Evolutionary conservation across 2,113 vertebrate species (phyloP).

Genomic region (Lates calcarifer): DNA sequence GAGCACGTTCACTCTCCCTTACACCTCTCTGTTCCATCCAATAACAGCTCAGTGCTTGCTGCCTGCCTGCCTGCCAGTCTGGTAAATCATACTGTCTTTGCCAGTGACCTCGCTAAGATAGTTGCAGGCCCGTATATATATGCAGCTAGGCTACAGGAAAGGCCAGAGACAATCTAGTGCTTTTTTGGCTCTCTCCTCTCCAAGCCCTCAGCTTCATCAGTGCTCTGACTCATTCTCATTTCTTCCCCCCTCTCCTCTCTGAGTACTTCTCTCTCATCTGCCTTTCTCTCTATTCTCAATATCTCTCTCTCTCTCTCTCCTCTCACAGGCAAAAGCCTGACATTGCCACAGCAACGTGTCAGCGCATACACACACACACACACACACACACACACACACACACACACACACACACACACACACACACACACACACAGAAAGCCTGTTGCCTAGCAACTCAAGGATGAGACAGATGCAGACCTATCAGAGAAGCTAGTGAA

Average conservation of each 20-base stretch:
- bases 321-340: conserved; percentile 74
- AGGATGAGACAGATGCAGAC: conserved; percentile 83
- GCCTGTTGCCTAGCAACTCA: conserved; percentile 87
- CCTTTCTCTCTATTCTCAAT: conserved; percentile 70
- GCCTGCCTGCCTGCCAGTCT: conserved; percentile 76
- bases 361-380: conserved; percentile 41
- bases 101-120: conserved; percentile 76
- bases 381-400: conserved; percentile 65
- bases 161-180: conserved; percentile 70
- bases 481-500: conserved; percentile 78
- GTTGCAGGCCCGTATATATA: conserved; percentile 63
- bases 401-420: conserved; percentile 53
- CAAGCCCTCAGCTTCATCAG: conserved; percentile 70
- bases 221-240: conserved; percentile 78
- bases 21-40: conserved; percentile 78
- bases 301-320: conserved; percentile 61
- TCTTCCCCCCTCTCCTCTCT: conserved; percentile 69
- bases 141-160: conserved; percentile 61
- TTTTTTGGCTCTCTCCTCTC: conserved; percentile 68
- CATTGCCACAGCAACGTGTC: conserved; percentile 77
- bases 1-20: conserved; percentile 77
- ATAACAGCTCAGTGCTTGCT: conserved; percentile 75
- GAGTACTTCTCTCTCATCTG: conserved; percentile 76
- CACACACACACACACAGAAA: conserved; percentile 70
- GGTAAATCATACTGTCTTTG: conserved; percentile 81